Base-by-base conservation (phyloP, 2,113 vertebrate species). In the Pithys albifrons region DNA sequence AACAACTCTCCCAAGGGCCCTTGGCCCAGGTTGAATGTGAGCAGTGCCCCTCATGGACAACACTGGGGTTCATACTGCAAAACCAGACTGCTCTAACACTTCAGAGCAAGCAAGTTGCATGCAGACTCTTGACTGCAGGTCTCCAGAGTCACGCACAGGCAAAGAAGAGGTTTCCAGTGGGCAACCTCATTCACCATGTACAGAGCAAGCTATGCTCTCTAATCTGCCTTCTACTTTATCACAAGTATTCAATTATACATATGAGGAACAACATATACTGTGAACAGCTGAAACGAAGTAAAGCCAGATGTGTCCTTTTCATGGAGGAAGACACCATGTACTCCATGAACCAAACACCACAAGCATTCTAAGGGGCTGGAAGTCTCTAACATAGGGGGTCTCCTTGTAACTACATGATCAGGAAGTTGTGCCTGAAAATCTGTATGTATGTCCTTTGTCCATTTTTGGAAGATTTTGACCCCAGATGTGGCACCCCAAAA, bases 231-330 rank as follows among this genome's bases (percentile, higher is more conserved):
- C 23, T 14, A 15, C 9, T 71, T 59, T 17, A 55, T 35, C 35
- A 31, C 15, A 48, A 66, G 29, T 39, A 51, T 45, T 76, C 45
- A 57, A 28, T 61, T 43, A 48, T 8, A 51, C 24, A 6, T 43
- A 62, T 2, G 1, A 69, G 49, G 33, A 95, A 65, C 66, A 92
- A 83, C 14, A 29, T 31, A 71, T 3, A 43, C 37, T 20, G 20
- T 25, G 48, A 89, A 75, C 20, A 83, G 65, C 5, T 62, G 59
- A 89, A 92, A 72, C 80, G 83, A 89, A 91, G 43, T 19, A 94
- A 87, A 91, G 41, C 39, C 22, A 52, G 33, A 55, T 85, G 71
- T 46, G 75, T 8, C 17, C 49, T 85, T 45, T 75, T 57, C 49
- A 69, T 17, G 45, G 64, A 73, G 28, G 35, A 90, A 70, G 74